A percentile compares a stretch with the other conserved stretches of the same genome.
Evolutionary conservation across 37 sponge, comb jelly and placozoan genomes (phyloP).

Genomic region (Eunapius fragilis): DNA sequence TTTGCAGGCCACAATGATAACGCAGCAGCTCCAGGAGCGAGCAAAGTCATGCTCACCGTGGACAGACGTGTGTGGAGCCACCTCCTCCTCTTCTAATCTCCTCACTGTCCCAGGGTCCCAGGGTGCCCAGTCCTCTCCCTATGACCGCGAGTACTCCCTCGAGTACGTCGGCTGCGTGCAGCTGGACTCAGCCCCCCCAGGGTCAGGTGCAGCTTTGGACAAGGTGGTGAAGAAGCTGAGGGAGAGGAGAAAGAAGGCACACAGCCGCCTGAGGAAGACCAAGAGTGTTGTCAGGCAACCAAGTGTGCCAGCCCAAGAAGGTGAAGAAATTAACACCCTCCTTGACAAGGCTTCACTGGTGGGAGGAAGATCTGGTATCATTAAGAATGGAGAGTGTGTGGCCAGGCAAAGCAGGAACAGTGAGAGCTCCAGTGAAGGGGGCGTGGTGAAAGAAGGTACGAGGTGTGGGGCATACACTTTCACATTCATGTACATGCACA

Average conservation of each 20-base stretch:
- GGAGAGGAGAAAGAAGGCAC: not conserved
- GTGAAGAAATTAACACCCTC: not conserved
- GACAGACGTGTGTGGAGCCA: not conserved
- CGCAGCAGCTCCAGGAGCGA: not conserved
- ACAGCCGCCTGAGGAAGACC: not conserved
- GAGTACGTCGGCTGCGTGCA: not conserved
- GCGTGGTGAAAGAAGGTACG: not conserved
- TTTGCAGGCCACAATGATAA: not conserved
- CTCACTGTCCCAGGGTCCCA: not conserved
- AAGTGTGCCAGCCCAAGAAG: not conserved
- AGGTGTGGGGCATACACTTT: no score
- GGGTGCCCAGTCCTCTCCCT: not conserved
- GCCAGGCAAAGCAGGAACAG: not conserved
- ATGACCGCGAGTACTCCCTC: not conserved
- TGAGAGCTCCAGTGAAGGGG: not conserved
- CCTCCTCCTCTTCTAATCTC: not conserved
- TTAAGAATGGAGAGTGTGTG: not conserved
- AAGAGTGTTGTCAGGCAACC: not conserved
- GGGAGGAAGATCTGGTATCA: not conserved
- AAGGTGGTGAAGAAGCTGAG: not conserved
- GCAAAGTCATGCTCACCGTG: not conserved
- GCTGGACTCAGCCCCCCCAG: not conserved
- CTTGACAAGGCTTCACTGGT: not conserved
- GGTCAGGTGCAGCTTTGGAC: not conserved
- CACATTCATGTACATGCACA: not conserved